phyloP scores from a whole-genome alignment of 2,113 vertebrate species.

The Mus spicilegus region DNA sequence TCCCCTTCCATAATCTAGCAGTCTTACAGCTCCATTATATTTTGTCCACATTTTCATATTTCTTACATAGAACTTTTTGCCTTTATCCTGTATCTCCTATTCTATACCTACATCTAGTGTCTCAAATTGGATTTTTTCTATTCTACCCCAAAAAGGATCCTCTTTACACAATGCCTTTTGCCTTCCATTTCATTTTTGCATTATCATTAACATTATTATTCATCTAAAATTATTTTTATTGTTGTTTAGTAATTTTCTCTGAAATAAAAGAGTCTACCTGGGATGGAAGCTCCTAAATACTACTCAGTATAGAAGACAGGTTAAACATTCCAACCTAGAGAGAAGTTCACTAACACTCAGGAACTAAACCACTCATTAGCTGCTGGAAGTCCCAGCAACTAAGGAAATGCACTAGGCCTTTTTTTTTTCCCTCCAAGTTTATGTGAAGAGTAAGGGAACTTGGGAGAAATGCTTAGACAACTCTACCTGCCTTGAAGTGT shows the following conservation, averaged over 20 bases:
- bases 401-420: no score
- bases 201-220: neutral
- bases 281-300: neutral
- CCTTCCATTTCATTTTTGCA: neutral
- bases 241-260: neutral
- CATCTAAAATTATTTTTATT: neutral
- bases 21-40: neutral
- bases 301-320: neutral
- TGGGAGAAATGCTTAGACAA: neutral
- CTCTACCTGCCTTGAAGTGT: neutral
- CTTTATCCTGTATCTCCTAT: neutral
- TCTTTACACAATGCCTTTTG: neutral
- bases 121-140: neutral
- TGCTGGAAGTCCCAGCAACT: neutral
- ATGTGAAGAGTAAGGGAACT: no score
- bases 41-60: neutral
- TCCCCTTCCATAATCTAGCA: no score
- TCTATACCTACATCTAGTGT: neutral
- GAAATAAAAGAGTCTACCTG: neutral
- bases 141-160: neutral
- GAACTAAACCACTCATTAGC: neutral
- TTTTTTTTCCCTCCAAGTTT: neutral
- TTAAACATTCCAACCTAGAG: neutral
- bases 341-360: neutral
- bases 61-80: neutral